phyloP scores from a whole-genome alignment of 2,888 invertebrate species.

The Schrankia costaestrigalis region DNA sequence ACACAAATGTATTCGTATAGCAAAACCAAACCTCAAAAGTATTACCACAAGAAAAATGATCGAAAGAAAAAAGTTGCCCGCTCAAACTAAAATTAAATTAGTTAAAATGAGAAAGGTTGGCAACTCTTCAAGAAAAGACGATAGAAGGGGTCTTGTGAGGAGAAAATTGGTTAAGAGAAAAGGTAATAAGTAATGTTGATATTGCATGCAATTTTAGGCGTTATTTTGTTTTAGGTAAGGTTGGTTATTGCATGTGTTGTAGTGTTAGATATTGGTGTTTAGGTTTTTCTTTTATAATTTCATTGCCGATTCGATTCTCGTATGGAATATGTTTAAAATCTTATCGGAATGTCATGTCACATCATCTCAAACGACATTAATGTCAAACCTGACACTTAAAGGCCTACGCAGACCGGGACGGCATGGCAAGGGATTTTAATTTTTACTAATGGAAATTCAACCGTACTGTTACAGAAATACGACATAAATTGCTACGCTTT shows the following conservation, averaged over 20 bases:
- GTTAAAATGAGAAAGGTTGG: conserved; percentile 38
- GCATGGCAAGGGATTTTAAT: too few species aligned
- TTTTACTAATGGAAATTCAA: too few species aligned
- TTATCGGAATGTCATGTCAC: too few species aligned
- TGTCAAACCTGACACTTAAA: too few species aligned
- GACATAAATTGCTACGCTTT: too few species aligned
- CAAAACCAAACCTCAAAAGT: conserved; percentile 19
- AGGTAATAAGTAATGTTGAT: conserved; percentile 48
- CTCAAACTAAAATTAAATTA: conserved; percentile 26
- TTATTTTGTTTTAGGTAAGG: conserved; percentile 10
- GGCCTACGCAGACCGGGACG: too few species aligned
- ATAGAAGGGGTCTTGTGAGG: conserved; percentile 57
- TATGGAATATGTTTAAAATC: too few species aligned
- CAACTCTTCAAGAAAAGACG: conserved; percentile 45
- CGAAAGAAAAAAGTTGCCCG: conserved; percentile 32
- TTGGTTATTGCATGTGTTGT: not conserved
- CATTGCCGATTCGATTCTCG: too few species aligned
- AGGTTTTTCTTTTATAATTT: too few species aligned
- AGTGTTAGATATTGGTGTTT: too few species aligned
- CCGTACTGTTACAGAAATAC: too few species aligned
- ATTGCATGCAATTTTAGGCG: conserved; percentile 22
- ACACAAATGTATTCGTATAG: conserved; percentile 21
- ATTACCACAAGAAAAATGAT: conserved; percentile 21
- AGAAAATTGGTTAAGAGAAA: conserved; percentile 64
- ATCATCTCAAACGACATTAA: too few species aligned